These are phyloP conservation scores for Tragelaphus imberbis DNA, from an alignment of 2,113 vertebrate species.

Conservation along the genomic window DNA sequence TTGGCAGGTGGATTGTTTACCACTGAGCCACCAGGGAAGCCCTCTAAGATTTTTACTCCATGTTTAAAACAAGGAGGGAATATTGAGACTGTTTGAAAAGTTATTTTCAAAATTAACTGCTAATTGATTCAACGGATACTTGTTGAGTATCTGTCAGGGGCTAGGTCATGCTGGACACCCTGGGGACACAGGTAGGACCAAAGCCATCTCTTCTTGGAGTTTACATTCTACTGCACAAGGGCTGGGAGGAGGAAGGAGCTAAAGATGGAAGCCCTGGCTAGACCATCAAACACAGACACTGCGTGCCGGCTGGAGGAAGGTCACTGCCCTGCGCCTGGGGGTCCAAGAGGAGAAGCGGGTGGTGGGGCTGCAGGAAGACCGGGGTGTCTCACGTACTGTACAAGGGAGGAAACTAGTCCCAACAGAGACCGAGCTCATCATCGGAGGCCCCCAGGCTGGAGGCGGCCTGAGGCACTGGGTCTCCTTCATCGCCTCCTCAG, in stretches of 20 bases:
- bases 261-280: background rate
- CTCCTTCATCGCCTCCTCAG: background rate
- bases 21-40: background rate
- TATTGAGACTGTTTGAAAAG: background rate
- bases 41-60: background rate
- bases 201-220: background rate
- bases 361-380: rapidly evolving
- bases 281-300: rapidly evolving
- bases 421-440: background rate
- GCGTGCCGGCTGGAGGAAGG: background rate
- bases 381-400: background rate
- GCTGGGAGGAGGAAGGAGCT: no score
- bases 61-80: background rate
- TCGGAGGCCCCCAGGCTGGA: background rate
- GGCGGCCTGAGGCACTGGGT: background rate
- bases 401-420: background rate
- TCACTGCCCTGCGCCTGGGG: rapidly evolving
- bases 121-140: background rate
- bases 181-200: no score
- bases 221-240: background rate
- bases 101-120: background rate
- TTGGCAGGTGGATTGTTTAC: background rate
- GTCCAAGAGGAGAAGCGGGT: rapidly evolving
- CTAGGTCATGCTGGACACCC: background rate
- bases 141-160: rapidly evolving